These are phyloP conservation scores for Ariolimax columbianus DNA, from an alignment of 2,888 invertebrate species.

Conservation along the genomic window DNA sequence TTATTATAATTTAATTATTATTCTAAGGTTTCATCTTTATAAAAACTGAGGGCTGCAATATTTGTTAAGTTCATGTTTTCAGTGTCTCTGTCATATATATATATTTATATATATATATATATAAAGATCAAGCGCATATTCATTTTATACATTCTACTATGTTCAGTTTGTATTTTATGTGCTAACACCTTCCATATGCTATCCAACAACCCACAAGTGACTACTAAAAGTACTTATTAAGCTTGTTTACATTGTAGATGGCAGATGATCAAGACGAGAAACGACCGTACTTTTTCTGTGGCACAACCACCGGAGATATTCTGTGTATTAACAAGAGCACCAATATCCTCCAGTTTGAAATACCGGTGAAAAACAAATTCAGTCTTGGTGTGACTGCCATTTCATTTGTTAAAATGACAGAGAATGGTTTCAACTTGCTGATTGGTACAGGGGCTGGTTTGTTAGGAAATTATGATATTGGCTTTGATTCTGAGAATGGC, in stretches of 20 bases:
- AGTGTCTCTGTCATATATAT: no score
- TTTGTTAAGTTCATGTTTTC: no score
- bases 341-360: conserved; percentile 71
- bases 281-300: conserved; percentile 89
- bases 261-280: conserved; percentile 83
- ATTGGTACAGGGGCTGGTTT: conserved; percentile 92
- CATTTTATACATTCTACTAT: no score
- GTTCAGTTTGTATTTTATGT: background rate
- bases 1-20: no score
- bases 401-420: conserved; percentile 65
- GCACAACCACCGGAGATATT: conserved; percentile 90
- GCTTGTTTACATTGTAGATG: conserved; percentile 58
- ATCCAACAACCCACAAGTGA: background rate
- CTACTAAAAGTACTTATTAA: background rate
- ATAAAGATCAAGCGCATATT: no score
- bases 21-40: no score
- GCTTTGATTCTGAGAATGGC: conserved; percentile 50
- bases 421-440: conserved; percentile 76
- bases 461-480: conserved; percentile 77
- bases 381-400: conserved; percentile 77
- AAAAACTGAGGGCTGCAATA: no score
- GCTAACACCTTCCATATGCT: background rate
- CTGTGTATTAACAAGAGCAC: conserved; percentile 78
- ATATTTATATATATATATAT: no score
- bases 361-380: conserved; percentile 75